These are phyloP conservation scores for Oryctes rhinoceros DNA, from an alignment of 1,140 invertebrate species.

Conservation along the genomic window DNA sequence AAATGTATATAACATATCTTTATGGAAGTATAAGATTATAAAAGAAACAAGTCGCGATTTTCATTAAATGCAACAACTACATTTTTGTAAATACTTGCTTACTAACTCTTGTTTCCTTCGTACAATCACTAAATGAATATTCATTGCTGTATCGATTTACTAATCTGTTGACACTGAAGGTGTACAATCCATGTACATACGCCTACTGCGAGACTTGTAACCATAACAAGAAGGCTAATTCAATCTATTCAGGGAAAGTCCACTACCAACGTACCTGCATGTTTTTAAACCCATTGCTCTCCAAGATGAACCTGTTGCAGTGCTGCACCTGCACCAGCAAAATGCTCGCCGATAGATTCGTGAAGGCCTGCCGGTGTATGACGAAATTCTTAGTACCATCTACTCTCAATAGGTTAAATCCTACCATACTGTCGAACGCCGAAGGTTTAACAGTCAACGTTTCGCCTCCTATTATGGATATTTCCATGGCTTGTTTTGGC, in stretches of 20 bases:
- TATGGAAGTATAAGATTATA: no score
- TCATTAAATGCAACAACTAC: neutral
- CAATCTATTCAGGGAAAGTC: neutral
- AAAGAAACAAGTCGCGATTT: neutral
- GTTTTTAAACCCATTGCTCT: constrained; percentile 66
- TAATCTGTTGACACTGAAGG: constrained; percentile 4
- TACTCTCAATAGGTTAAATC: constrained; percentile 62
- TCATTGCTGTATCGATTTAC: neutral
- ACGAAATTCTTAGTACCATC: constrained; percentile 63
- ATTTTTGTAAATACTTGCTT: neutral
- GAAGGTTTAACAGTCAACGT: constrained; percentile 66
- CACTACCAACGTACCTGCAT: constrained; percentile 55
- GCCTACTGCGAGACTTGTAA: neutral
- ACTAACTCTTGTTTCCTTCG: neutral
- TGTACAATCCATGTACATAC: neutral
- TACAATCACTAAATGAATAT: neutral
- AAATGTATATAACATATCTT: no score
- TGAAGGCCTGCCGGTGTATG: constrained; percentile 65
- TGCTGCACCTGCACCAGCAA: constrained; percentile 65
- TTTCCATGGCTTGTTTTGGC: constrained; percentile 64
- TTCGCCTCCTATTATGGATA: constrained; percentile 68
- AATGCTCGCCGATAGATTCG: constrained; percentile 64
- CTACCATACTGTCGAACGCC: constrained; percentile 61
- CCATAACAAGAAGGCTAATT: neutral
- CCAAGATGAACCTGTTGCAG: constrained; percentile 65